Base-by-base conservation (phyloP, 2,113 vertebrate species). In the Ondatra zibethicus region DNA sequence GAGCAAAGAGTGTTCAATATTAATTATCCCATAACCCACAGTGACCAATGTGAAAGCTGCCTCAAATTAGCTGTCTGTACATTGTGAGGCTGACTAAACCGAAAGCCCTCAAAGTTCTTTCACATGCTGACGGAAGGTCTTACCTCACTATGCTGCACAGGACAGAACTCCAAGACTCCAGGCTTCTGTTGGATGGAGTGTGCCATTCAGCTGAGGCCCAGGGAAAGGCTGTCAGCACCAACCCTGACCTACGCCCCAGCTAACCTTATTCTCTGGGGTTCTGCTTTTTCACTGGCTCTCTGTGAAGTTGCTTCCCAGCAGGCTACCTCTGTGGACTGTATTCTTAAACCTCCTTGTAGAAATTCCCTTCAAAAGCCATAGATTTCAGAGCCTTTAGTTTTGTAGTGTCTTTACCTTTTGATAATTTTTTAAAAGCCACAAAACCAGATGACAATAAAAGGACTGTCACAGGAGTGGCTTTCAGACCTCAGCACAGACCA, bases 71-170 rank as follows among this genome's bases (percentile, higher is more conserved):
- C 47, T 17, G 0, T 7, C 23, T 52, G 14, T 19, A 85, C n/a
- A 45, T 31, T 25, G 45, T 1, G 7, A 66, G 39, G 81, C 23
- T 52, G 0, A 0, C 4, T 3, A n/a, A 1, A 31, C 1, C 27
- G 58, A 8, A 45, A 12, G 12, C 42, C 45, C 42, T 0, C 11
- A 4, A 29, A 27, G 52, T 16, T 55, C 76, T 50, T n/a, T 29
- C 73, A 45, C 23, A 42, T 1, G 68, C 14, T 42, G 21, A 33
- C 0, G 42, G 45, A 33, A 50, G 33, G 50, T 13, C 45, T 47
- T 4, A 27, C 45, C 16, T 77, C 61, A n/a, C 66, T 31, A 0
- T 33, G 75, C 19, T 45, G 14, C 9, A 33, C 0, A 4, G 42
- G 14, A 73, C 36, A 73, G 36, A n/a, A 72, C 16, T n/a, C 70